Percentiles rank a stretch among this genome's conserved stretches.
phyloP scores from a whole-genome alignment of 2,888 invertebrate genomes.

The Druceiella hillmani region DNA sequence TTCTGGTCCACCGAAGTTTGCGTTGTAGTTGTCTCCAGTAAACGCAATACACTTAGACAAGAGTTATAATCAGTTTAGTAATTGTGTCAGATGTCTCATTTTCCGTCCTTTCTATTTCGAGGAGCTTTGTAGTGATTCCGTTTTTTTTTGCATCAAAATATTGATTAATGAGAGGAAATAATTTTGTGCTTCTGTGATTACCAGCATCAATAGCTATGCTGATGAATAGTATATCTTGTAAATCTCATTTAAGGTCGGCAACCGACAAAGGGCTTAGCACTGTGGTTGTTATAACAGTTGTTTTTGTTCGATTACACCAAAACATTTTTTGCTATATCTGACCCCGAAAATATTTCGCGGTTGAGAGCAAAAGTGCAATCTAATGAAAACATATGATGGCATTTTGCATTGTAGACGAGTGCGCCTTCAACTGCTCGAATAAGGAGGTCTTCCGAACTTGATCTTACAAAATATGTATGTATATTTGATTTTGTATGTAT shows the following conservation, averaged over 20 bases:
- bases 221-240: constrained; percentile 19
- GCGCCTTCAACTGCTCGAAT: constrained; percentile 24
- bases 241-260: constrained; percentile 16
- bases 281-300: constrained; percentile 19
- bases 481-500: too few relatives aligned
- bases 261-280: constrained; percentile 14
- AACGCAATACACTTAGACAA: constrained; percentile 18
- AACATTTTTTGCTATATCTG: constrained; percentile 21
- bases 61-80: constrained; percentile 8
- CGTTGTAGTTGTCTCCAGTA: constrained; percentile 14
- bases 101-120: constrained; percentile 13
- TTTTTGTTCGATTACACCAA: constrained; percentile 21
- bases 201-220: constrained; percentile 21
- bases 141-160: constrained; percentile 20
- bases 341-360: constrained; percentile 22
- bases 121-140: constrained; percentile 18
- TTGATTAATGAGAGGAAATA: constrained; percentile 22
- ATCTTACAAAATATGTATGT: constrained; percentile 12
- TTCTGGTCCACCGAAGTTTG: constrained; percentile 23
- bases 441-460: constrained; percentile 12
- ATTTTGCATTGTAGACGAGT: constrained; percentile 25
- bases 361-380: constrained; percentile 23
- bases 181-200: constrained; percentile 20
- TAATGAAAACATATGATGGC: constrained; percentile 25
- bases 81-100: constrained; percentile 13